Base-by-base conservation (phyloP, 2,797 vertebrate genomes). In the Odontamblyopus lacepedii region DNA sequence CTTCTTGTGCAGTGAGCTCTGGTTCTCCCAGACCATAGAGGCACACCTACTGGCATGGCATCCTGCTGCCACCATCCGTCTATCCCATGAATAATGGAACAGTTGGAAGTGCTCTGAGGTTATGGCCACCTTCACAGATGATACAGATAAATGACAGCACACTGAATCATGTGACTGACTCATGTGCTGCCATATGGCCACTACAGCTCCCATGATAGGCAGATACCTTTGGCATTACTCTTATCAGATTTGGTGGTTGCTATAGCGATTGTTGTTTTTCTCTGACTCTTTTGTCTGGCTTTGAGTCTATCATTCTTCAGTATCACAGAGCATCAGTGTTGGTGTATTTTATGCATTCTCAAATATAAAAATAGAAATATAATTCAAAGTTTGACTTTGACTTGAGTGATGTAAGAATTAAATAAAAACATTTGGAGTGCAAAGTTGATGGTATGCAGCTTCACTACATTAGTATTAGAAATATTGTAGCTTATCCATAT, bases 41-140 rank as follows among this genome's bases (percentile, higher is more conserved):
- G 30, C 67, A 72, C 76, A 74, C 76, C 80, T 84, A 73, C 74
- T 72, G 75, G 66, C 74, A 78, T 35, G 30, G 77, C 69, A 13
- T 84, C 72, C 77, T 83, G 83, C 82, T 74, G 80, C 53, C 75
- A 70, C 72, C 77, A 68, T 68, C 82, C 74, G 64, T 85, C 75
- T 73, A 71, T 79, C 78, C 77, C 75, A 91, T 91, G 86, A 90
- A 91, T 91, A 89, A 90, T 91, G 80, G 63, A 90, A 78, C 80
- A 81, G 55, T 57, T 57, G 23, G 26, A 60, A 29, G 78, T 41
- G 76, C 81, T 80, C 79, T 72, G 74, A 78, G 80, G 66, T 79
- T 6, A 76, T 59, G 19, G 69, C 59, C 60, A 70, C 55, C 70
- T 72, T 63, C 74, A 75, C 67, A 73, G 82, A 74, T 77, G 83